Percentiles rank a stretch among this genome's conserved stretches.
These are phyloP conservation scores for Antigone vipio DNA, from an alignment of 2,113 vertebrate genomes.

Conservation along the genomic window DNA sequence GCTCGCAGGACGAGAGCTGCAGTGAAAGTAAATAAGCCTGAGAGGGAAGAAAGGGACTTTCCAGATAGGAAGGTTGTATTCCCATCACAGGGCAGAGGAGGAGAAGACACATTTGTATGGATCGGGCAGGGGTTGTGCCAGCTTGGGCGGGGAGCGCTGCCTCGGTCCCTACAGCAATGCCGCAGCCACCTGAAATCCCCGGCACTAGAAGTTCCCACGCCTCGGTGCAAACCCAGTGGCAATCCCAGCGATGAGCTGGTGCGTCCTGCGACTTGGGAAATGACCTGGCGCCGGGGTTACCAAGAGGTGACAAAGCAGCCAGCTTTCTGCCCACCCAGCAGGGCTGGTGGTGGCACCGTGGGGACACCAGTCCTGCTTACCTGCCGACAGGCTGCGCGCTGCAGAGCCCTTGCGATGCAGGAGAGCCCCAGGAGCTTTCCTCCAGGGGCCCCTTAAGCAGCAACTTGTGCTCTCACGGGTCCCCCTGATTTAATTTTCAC, in stretches of 20 bases:
- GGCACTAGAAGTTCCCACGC: neutral
- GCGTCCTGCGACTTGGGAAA: neutral
- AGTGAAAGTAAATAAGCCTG: neutral
- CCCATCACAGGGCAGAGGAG: neutral
- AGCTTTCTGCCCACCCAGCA: neutral
- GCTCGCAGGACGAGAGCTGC: neutral
- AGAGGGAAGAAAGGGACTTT: neutral
- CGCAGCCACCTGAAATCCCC: neutral
- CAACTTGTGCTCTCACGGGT: rapidly evolving
- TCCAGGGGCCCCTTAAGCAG: neutral
- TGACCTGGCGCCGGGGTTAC: neutral
- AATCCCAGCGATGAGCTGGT: neutral
- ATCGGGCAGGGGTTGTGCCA: rapidly evolving
- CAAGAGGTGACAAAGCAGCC: neutral
- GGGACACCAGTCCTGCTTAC: neutral
- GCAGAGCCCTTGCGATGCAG: rapidly evolving
- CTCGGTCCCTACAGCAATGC: neutral
- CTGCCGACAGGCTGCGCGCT: rapidly evolving
- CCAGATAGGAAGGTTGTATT: neutral
- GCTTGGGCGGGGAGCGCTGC: rapidly evolving
- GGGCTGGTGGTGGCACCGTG: neutral
- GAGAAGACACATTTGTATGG: neutral
- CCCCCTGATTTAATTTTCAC: neutral
- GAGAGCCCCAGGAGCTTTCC: neutral
- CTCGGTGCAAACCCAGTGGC: neutral